Conservation (phyloP, 2,797 vertebrate genomes). For the Acomys russatus region DNA sequence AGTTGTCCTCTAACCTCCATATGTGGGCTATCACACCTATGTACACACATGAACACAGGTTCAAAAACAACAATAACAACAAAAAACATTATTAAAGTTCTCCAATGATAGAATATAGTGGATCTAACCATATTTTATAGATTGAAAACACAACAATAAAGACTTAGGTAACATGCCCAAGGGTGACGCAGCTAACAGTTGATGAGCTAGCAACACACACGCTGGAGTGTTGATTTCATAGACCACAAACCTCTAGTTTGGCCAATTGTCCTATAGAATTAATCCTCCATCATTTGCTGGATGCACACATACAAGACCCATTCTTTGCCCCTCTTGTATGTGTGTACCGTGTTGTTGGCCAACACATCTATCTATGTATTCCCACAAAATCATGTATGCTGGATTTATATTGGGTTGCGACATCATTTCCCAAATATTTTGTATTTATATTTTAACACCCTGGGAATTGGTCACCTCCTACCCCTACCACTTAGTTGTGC, state of each 20-base stretch:
- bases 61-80: not conserved
- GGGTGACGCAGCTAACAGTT: not conserved
- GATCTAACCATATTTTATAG: conserved; percentile 44
- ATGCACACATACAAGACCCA: not conserved
- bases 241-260: not conserved
- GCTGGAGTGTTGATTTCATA: not conserved
- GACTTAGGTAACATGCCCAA: not conserved
- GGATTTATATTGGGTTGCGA: conserved; percentile 2
- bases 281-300: not conserved
- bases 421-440: conserved; percentile 10
- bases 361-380: not conserved
- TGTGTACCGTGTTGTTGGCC: not conserved
- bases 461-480: not conserved
- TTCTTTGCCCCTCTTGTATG: not conserved
- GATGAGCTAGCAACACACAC: not conserved
- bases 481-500: not conserved
- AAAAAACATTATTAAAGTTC: not conserved
- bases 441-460: conserved; percentile 41
- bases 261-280: not conserved
- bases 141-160: conserved; percentile 14
- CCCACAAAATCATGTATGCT: not conserved
- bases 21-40: too few species aligned
- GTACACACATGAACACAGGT: not conserved
- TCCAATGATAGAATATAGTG: not conserved
- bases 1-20: not conserved